phyloP scores from a whole-genome alignment of 1,140 invertebrate genomes.

The Aphidius ervi region DNA sequence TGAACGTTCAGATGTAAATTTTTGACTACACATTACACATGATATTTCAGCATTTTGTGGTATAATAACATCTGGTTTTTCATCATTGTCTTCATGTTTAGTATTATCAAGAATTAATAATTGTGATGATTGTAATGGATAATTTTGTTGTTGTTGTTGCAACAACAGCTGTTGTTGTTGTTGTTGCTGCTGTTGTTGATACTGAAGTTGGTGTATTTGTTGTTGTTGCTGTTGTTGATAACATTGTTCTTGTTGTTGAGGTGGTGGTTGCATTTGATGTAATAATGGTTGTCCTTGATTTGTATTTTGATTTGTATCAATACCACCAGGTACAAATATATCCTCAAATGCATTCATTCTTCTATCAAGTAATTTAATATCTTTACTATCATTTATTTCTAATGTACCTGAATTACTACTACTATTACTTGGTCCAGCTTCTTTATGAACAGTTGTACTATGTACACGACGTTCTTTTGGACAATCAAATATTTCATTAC shows the following conservation, averaged over 20 bases:
- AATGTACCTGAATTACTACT: conserved; percentile 41
- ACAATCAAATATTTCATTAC: conserved; percentile 60
- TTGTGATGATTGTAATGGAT: conserved; percentile 46
- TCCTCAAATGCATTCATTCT: conserved; percentile 49
- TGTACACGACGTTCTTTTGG: conserved; percentile 65
- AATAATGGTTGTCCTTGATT: conserved; percentile 41
- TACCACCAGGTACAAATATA: conserved; percentile 41
- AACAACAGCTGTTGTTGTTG: conserved; percentile 24
- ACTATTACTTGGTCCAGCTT: conserved; percentile 50
- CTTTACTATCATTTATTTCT: conserved; percentile 43
- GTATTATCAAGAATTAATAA: conserved; percentile 20
- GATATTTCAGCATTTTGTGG: conserved; percentile 37
- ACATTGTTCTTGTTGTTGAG: conserved; percentile 37
- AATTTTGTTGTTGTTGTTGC: conserved; percentile 41
- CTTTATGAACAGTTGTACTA: conserved; percentile 50
- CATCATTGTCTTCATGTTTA: conserved; percentile 36
- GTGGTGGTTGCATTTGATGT: conserved; percentile 26
- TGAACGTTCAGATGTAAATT: conserved; percentile 47
- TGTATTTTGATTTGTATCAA: background rate
- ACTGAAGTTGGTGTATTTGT: conserved; percentile 15
- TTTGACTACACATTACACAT: conserved; percentile 44
- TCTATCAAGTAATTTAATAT: conserved; percentile 48
- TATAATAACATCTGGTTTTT: conserved; percentile 39
- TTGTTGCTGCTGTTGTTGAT: conserved; percentile 36
- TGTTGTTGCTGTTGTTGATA: conserved; percentile 47